phyloP scores from a whole-genome alignment of 1,140 invertebrate genomes.

The Bombus balteatus region DNA sequence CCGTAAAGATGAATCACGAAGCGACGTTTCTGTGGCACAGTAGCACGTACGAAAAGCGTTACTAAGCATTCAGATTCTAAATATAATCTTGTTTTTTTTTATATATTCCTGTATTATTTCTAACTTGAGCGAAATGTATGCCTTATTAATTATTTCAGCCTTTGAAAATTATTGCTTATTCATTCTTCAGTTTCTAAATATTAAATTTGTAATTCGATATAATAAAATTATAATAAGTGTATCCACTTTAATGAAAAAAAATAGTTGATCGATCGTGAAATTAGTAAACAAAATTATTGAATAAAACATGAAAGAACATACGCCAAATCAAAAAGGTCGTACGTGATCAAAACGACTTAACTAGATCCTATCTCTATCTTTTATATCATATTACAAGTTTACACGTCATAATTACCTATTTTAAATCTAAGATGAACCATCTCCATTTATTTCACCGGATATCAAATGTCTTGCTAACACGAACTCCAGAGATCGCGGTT shows the following conservation, averaged over 20 bases:
- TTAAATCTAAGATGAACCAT: neutral
- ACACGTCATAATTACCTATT: neutral
- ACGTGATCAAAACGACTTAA: too few species aligned
- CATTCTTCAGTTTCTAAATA: neutral
- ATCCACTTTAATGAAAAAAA: neutral
- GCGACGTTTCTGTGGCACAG: constrained; percentile 64
- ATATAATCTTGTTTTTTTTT: neutral
- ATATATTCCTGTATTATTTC: too few species aligned
- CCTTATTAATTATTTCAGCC: neutral
- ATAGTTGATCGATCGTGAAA: neutral
- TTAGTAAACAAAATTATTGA: neutral
- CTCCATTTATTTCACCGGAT: neutral
- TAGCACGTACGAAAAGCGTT: constrained; percentile 69
- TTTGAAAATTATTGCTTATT: neutral
- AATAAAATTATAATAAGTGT: too few species aligned
- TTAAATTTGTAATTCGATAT: neutral
- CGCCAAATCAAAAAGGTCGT: neutral
- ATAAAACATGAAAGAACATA: neutral
- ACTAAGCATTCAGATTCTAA: neutral
- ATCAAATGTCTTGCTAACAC: too few species aligned
- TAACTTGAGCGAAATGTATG: neutral
- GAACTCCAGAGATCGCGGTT: constrained; percentile 2
- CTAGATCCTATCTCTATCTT: too few species aligned
- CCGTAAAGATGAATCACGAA: constrained; percentile 57
- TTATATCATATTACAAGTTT: neutral